These are phyloP conservation scores for Augochlora pura DNA, from an alignment of 1,140 invertebrate genomes.

Conservation along the genomic window DNA sequence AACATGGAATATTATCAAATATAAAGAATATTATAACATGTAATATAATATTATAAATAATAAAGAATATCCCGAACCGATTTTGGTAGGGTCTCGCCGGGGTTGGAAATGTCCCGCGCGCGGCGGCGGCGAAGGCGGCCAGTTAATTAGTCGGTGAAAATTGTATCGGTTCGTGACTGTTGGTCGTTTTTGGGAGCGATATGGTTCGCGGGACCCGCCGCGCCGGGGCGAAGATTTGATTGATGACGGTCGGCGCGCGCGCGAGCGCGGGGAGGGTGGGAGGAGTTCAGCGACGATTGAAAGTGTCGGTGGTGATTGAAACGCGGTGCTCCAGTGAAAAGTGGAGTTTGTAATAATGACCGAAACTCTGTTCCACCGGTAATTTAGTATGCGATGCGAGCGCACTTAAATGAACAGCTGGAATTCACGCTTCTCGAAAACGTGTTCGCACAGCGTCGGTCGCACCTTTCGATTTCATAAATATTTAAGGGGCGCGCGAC, in stretches of 20 bases:
- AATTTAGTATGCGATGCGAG: not conserved
- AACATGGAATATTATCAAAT: too few relatives aligned
- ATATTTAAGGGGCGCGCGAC: too few relatives aligned
- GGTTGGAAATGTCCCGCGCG: not conserved
- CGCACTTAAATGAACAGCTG: not conserved
- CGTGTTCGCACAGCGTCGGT: too few relatives aligned
- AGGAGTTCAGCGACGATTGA: conserved; percentile 4
- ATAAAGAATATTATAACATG: too few relatives aligned
- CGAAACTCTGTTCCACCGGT: conserved; percentile 6
- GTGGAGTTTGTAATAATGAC: conserved; percentile 12
- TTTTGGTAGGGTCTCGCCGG: not conserved
- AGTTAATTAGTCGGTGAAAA: conserved; percentile 10
- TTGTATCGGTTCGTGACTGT: conserved; percentile 1
- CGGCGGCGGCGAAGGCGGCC: not conserved
- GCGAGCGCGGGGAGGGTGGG: too few relatives aligned
- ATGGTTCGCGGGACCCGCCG: not conserved
- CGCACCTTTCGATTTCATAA: too few relatives aligned
- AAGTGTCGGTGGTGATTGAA: conserved; percentile 12
- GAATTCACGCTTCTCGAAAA: not conserved
- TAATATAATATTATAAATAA: too few relatives aligned
- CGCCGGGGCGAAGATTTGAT: conserved; percentile 7
- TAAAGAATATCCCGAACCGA: not conserved
- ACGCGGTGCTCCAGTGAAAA: conserved; percentile 4
- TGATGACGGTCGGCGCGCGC: not conserved
- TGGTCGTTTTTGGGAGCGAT: conserved; percentile 7